These are phyloP conservation scores for Atta colombica DNA, from an alignment of 1,140 invertebrate genomes.

Conservation along the genomic window DNA sequence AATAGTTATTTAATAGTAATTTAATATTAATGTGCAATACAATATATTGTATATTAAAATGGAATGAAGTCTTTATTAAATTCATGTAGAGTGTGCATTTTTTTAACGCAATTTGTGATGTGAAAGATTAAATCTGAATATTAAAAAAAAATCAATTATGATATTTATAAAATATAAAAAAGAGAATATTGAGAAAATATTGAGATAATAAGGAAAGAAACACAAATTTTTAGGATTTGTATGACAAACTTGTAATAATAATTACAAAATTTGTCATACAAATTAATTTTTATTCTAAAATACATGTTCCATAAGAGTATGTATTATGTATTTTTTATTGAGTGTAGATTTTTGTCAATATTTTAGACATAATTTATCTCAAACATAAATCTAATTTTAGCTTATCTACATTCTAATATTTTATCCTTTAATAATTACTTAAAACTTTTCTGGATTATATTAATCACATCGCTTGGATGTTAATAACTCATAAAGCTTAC, in stretches of 20 bases:
- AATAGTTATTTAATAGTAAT: conserved; percentile 3
- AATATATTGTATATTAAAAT: not conserved
- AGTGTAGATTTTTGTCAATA: not conserved
- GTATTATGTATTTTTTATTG: not conserved
- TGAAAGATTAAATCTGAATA: not conserved
- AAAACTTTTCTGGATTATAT: not conserved
- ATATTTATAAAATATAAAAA: not conserved
- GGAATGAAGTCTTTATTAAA: not conserved
- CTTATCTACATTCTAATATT: not conserved
- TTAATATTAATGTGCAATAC: not conserved
- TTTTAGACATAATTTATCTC: not conserved
- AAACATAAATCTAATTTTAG: not conserved
- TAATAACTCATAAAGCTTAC: not conserved
- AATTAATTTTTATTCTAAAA: not conserved
- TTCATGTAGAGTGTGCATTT: not conserved
- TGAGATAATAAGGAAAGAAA: not conserved
- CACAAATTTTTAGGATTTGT: not conserved
- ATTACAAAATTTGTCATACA: too few relatives aligned
- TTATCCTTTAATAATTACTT: not conserved
- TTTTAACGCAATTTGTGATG: not conserved
- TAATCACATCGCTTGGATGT: not conserved
- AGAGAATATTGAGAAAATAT: not conserved
- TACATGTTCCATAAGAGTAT: not conserved
- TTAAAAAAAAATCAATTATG: conserved; percentile 1
- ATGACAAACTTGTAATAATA: not conserved